Base-by-base conservation (phyloP, 2,888 invertebrate genomes). In the Harpalus rufipes region DNA sequence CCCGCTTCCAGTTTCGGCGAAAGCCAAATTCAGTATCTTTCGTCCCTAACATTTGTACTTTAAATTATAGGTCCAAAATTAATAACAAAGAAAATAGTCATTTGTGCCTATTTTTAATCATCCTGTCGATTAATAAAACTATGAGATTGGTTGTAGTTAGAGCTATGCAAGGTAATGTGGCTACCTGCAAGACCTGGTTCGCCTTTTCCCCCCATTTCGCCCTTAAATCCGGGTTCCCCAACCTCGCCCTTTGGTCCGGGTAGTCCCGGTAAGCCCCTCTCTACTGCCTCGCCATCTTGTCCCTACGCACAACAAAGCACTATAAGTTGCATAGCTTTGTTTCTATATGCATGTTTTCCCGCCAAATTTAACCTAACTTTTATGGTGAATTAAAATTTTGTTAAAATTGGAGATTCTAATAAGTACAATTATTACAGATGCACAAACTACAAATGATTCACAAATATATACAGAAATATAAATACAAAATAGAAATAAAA, bases 261-360 rank as follows among this genome's bases (percentile, higher is more conserved):
- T 74, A 93, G 93, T 85, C 95, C 95, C 65, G 94, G 94, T 85
- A 93, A 93, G 86, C 96, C 96, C 88, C 93, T 93, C 87, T 92
- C 92, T 89, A 93, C 92, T 86, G 93, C 93, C 87, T 91, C 91
- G 87, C 93, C 93, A 89, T 93, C 92, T 87, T 91, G 91, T 88
- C 93, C 93, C 92, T 93, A 91, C 87, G 90, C 90, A 90, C 89
- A 90, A 89, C 89, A 89, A 89, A 90, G 89, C 89, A 89, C 89
- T 88, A 89, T 90, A 89, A 89, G 87, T 88, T 87, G 86, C 80
- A 84, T 86, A 85, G 84, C 86, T 86, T 86, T 32, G 39, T 10
- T 51, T 5, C 12, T n/a, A n/a, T 32, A 7, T 18, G 16, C 44
- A 32, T 32, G n/a, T 18, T 76, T 21, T 12, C 76, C 44, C 21